Evolutionary conservation across 2,888 invertebrate genomes (phyloP).

Genomic region (Noctua pronuba): DNA sequence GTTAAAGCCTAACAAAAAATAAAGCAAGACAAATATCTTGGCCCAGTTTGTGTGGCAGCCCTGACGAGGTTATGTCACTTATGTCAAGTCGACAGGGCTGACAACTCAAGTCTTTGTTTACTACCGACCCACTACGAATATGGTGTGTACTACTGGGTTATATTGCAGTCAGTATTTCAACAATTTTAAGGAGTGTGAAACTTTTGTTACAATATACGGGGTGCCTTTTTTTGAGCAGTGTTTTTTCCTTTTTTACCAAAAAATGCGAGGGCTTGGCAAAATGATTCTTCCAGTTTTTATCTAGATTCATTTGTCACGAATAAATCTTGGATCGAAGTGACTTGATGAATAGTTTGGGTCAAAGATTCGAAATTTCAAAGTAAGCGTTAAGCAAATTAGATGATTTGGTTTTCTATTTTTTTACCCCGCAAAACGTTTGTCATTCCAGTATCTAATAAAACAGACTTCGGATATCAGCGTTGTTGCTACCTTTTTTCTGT

Average conservation of each 20-base stretch:
- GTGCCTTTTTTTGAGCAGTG: not conserved
- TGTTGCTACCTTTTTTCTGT: not conserved
- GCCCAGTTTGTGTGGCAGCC: conserved; percentile 60
- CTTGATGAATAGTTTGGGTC: not conserved
- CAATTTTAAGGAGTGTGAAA: not conserved
- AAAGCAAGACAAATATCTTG: conserved; percentile 57
- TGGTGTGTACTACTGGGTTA: not conserved
- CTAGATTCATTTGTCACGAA: not conserved
- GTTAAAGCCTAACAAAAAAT: conserved; percentile 40
- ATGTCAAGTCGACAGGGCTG: conserved; percentile 52
- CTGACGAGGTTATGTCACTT: conserved; percentile 60
- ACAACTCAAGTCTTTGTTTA: conserved; percentile 55
- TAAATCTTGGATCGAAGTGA: not conserved
- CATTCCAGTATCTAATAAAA: not conserved
- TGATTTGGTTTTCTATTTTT: not conserved
- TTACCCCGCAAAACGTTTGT: no score
- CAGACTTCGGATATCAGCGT: not conserved
- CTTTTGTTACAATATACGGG: not conserved
- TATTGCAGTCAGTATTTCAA: conserved; percentile 19
- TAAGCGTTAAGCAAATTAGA: not conserved
- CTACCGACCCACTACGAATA: conserved; percentile 5
- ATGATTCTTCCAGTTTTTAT: not conserved
- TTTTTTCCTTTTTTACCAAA: not conserved
- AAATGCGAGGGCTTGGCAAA: not conserved
- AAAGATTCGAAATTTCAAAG: not conserved